These are phyloP conservation scores for Meloidogyne exigua DNA, from an alignment of 1,140 invertebrate genomes.

Conservation along the genomic window DNA sequence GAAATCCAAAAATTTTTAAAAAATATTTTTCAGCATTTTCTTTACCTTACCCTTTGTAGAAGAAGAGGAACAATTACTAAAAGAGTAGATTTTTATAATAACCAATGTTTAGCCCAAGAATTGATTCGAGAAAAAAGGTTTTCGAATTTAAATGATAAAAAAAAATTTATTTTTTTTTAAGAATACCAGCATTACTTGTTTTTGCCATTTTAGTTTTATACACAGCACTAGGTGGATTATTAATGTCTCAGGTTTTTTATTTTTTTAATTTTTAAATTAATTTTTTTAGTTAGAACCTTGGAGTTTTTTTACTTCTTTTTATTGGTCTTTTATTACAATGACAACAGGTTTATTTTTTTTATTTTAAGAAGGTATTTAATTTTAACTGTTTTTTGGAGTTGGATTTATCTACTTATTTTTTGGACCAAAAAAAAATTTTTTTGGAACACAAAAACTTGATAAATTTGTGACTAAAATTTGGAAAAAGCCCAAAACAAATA, in stretches of 20 bases:
- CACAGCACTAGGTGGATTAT: conserved; percentile 57
- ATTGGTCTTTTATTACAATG: conserved; percentile 64
- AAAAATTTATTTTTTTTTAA: conserved; percentile 18
- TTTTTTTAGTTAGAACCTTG: not conserved
- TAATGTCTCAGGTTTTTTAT: conserved; percentile 55
- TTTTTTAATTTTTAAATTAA: conserved; percentile 4
- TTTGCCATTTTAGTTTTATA: conserved; percentile 59
- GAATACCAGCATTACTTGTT: conserved; percentile 61
- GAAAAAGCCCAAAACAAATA: too few species aligned
- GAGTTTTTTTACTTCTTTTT: conserved; percentile 64
- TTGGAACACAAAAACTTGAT: too few species aligned
- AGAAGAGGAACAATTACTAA: conserved; percentile 12
- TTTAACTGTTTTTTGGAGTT: too few species aligned
- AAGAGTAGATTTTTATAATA: conserved; percentile 53
- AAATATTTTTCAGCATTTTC: not conserved
- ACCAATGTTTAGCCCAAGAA: not conserved
- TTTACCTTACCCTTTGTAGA: conserved; percentile 3
- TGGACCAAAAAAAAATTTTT: too few species aligned
- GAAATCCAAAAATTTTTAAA: too few species aligned
- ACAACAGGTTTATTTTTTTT: conserved; percentile 45
- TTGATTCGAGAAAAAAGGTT: not conserved
- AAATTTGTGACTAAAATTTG: too few species aligned
- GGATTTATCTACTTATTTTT: too few species aligned
- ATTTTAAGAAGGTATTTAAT: not conserved
- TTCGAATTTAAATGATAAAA: not conserved